These are phyloP conservation scores for Potamarius usumacintae DNA, from an alignment of 2,113 vertebrate genomes.

Conservation along the genomic window DNA sequence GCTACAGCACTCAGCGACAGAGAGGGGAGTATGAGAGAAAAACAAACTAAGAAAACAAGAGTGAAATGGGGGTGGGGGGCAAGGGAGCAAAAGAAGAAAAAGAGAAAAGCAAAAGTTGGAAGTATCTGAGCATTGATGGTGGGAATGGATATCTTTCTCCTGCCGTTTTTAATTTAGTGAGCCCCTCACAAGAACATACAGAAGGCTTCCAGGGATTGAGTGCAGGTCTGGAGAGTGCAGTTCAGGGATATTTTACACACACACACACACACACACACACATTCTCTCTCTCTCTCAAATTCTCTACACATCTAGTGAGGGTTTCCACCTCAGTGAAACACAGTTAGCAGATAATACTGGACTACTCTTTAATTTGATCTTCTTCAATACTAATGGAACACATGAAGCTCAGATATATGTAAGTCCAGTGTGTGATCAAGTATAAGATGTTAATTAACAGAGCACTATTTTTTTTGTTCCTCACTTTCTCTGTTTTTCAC, in stretches of 20 bases:
- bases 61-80: constrained; percentile 58
- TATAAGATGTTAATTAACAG: neutral
- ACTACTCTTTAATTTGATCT: neutral
- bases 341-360: neutral
- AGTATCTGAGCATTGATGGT: constrained; percentile 74
- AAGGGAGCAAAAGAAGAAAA: constrained; percentile 37
- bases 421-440: neutral
- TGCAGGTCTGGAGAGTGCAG: constrained; percentile 42
- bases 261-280: constrained; percentile 35
- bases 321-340: neutral
- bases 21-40: constrained; percentile 73
- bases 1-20: constrained; percentile 78
- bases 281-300: neutral
- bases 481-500: neutral
- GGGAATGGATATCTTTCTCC: constrained; percentile 71
- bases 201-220: constrained; percentile 62
- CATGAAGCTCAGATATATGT: neutral
- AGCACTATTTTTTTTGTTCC: neutral
- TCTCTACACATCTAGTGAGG: neutral
- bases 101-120: constrained; percentile 68
- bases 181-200: constrained; percentile 59
- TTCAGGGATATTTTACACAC: constrained; percentile 54
- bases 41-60: constrained; percentile 80
- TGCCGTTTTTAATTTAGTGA: constrained; percentile 74
- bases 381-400: neutral